Evolutionary conservation across 1,140 invertebrate genomes (phyloP), one percentile per base, ranked within the genome.

Genomic region (Metopolophium dirhodum): DNA sequence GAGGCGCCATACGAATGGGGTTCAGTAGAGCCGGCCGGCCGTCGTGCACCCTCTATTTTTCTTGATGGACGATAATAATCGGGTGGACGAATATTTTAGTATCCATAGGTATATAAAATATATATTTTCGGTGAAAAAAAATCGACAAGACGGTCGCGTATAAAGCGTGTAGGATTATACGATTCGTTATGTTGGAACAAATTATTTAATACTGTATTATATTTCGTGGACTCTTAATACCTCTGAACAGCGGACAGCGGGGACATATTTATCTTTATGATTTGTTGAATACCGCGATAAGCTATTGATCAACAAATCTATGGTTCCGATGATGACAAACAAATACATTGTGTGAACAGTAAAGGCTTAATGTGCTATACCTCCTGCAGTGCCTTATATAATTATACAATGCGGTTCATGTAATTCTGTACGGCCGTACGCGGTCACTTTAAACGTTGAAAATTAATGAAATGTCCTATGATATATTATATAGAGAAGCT

Each of bases 61-160:
- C 61, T 77, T n/a, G 61, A 77, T 77, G 61, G 30, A 77, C 61
- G 61, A 77, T 77, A 77, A 77, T 77, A 77, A 77, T 77, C 61
- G n/a, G 61, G 61, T n/a, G 61, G 61, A 77, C 61, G 61, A 77
- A 77, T n/a, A 77, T 77, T 77, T 77, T 14, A 18, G 61, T 77
- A n/a, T 77, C 61, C 61, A n/a, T 77, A n/a, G 14, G 61, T n/a
- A n/a, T n/a, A 77, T 30, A n/a, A 18, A n/a, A 68, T 68, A 7
- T 77, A 77, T 77, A n/a, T 18, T 77, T 77, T n/a, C 1, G 61
- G 6, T n/a, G 30, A n/a, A n/a, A 68, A 68, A 77, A 77, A 77
- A 30, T 68, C 61, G 61, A 68, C 30, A 11, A 68, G 9, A 68
- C 54, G 7, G 8, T 26, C 54, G 61, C 61, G 61, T 68, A n/a